These are phyloP conservation scores for Pyxicephalus adspersus DNA, from an alignment of 2,113 vertebrate genomes.

Conservation along the genomic window DNA sequence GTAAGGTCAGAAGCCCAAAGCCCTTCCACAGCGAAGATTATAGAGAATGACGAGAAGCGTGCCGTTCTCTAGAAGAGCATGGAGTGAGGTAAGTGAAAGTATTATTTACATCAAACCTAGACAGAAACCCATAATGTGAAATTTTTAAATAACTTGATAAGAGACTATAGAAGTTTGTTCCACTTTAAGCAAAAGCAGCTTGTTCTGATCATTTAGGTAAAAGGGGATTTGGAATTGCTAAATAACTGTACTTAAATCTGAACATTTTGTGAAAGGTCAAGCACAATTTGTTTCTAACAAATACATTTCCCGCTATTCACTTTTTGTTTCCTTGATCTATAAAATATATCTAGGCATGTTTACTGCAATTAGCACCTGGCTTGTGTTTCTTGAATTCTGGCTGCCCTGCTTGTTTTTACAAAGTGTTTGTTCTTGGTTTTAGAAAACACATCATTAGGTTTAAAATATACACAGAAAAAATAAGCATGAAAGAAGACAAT, in stretches of 20 bases:
- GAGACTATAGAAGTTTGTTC: too few species aligned
- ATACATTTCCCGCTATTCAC: background rate
- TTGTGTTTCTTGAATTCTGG: background rate
- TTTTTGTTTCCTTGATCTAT: constrained; percentile 8
- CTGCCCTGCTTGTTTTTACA: background rate
- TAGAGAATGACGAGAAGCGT: too few species aligned
- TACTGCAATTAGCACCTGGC: background rate
- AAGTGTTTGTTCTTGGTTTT: constrained; percentile 1
- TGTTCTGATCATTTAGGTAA: background rate
- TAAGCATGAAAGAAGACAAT: background rate
- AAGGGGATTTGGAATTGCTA: constrained; percentile 1
- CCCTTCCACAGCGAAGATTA: too few species aligned
- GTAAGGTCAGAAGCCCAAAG: too few species aligned
- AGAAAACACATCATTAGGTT: constrained; percentile 34
- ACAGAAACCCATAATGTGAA: too few species aligned
- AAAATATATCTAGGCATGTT: background rate
- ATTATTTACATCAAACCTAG: too few species aligned
- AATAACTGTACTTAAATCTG: background rate
- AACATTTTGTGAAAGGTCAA: background rate
- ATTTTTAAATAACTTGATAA: too few species aligned
- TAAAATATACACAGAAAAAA: background rate
- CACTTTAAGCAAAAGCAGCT: too few species aligned
- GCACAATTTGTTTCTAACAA: background rate
- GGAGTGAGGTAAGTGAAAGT: too few species aligned
- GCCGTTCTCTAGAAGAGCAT: too few species aligned